Evolutionary conservation across 2,888 invertebrate genomes (phyloP).

Genomic region (Oscheius onirici): DNA sequence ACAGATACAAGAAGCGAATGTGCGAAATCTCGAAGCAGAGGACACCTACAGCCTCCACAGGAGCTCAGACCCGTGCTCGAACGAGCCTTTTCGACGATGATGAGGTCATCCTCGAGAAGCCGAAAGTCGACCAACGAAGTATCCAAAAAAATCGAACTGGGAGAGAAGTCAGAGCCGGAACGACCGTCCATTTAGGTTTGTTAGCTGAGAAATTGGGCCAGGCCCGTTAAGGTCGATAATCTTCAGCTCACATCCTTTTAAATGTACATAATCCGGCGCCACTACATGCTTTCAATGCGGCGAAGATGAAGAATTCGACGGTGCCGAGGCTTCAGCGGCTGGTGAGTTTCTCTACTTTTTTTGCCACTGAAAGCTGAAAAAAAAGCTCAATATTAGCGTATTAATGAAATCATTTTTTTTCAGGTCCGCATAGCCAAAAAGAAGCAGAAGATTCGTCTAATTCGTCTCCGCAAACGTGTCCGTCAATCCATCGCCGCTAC

Average conservation of each 20-base stretch:
- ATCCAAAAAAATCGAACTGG: slow-evolving; percentile 35
- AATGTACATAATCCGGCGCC: slow-evolving; percentile 39
- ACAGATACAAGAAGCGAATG: slow-evolving; percentile 31
- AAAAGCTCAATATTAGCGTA: not conserved
- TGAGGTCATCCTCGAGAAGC: not conserved
- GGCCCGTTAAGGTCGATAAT: slow-evolving; percentile 6
- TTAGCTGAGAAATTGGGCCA: no score
- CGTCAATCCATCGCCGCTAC: not conserved
- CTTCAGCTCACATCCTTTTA: slow-evolving; percentile 41
- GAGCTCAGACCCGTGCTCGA: not conserved
- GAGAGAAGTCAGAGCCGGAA: slow-evolving; percentile 18
- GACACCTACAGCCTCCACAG: not conserved
- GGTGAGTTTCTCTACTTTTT: no score
- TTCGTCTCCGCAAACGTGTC: slow-evolving; percentile 27
- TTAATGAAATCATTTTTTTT: not conserved
- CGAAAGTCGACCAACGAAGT: not conserved
- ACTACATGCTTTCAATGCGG: slow-evolving; percentile 22
- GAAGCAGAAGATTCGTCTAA: slow-evolving; percentile 18
- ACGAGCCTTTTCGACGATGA: slow-evolving; percentile 29
- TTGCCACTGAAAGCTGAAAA: no score
- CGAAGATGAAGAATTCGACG: slow-evolving; percentile 8
- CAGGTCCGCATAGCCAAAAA: slow-evolving; percentile 34
- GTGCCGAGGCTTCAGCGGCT: slow-evolving; percentile 26
- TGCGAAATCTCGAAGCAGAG: slow-evolving; percentile 15
- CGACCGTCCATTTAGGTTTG: slow-evolving; percentile 32